Evolutionary conservation across 2,113 vertebrate species (phyloP).

Genomic region (human (Homo sapiens)): GRCh38 chr6:32336001-32336500

Average conservation of each 20-base stretch:
- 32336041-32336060: neutral
- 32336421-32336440: neutral
- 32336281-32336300: neutral
- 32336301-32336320: neutral
- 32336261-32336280: neutral
- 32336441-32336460: too few relatives aligned
- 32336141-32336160: neutral
- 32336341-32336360: neutral
- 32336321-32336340: neutral
- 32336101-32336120: neutral
- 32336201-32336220: neutral
- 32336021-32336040: neutral
- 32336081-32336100: neutral
- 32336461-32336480: too few relatives aligned
- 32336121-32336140: neutral
- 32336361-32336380: neutral
- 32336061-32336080: neutral
- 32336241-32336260: neutral
- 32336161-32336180: neutral
- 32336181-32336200: neutral
- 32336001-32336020: neutral
- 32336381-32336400: neutral
- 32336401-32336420: neutral
- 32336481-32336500: too few relatives aligned
- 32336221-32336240: neutral